phyloP scores from a whole-genome alignment of 2,888 invertebrate species.

The Brachylomia viminalis region DNA sequence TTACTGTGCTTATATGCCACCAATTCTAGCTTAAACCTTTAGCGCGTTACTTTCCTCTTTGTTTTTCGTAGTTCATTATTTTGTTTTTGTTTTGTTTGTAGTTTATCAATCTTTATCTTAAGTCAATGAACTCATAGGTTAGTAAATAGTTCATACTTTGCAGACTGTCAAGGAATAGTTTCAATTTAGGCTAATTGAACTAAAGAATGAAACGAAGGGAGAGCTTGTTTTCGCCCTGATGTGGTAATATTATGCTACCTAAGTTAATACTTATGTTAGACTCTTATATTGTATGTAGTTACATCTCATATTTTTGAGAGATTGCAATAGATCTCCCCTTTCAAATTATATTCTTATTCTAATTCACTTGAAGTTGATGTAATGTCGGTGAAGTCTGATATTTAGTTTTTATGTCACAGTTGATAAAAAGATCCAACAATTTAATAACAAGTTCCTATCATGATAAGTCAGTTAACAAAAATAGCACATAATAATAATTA shows the following conservation, averaged over 20 bases:
- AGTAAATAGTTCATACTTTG: background rate
- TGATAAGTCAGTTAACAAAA: background rate
- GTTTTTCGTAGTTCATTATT: background rate
- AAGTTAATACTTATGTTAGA: background rate
- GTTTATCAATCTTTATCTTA: constrained; percentile 9
- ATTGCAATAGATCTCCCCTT: background rate
- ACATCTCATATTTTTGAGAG: background rate
- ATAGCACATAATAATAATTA: background rate
- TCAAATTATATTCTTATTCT: background rate
- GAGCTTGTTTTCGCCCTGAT: background rate
- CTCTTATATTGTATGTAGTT: background rate
- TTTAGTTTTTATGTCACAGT: background rate
- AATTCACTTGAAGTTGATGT: background rate
- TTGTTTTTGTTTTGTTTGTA: constrained; percentile 10
- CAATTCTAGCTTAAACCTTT: too few species aligned
- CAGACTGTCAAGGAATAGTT: background rate
- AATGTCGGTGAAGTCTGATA: background rate
- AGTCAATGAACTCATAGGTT: constrained; percentile 15
- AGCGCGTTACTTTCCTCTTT: background rate
- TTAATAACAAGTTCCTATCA: background rate
- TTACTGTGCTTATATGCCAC: background rate
- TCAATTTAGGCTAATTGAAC: background rate
- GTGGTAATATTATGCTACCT: background rate
- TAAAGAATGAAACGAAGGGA: too few species aligned
- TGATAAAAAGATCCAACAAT: background rate